Base-by-base conservation (phyloP, 1,140 invertebrate genomes). In the Drosophila kurseongensis region DNA sequence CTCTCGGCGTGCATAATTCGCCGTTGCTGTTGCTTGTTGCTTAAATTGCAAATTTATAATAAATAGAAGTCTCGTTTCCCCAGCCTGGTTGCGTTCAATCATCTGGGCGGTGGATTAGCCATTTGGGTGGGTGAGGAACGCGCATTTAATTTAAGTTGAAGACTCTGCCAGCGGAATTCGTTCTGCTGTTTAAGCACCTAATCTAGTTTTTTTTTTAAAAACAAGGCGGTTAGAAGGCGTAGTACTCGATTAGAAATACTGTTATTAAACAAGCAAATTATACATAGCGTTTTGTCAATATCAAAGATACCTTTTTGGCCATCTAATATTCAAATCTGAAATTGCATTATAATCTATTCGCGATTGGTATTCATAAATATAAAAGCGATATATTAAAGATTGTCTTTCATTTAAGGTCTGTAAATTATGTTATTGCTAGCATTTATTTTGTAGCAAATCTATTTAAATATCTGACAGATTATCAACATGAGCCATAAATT, bases 1-100 rank as follows among this genome's bases (percentile, higher is more conserved):
- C 68, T 80, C 72, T 81, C 75, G 82, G 69, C 65, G 74, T 85
- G 74, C 73, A 84, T 80, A 85, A 84, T 77, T 84, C 66, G 67
- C 50, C 59, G 45, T 67, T 78, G 61, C 35, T 27, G 48, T 61
- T 73, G 63, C 67, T 61, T 54, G 61, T 75, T 76, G 76, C 56
- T 80, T 36, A 76, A 73, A 84, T 74, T 80, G 66, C 79, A 68
- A 81, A 78, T 75, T 82, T 78, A 72, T 83, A 74, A 84, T 84
- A 83, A 89, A 88, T 84, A 83, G 68, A 76, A 81, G 63, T 61
- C 45, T 36, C 58, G 16, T 18, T 36, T 4, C 63, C 13, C 13
- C 65, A 12, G n/a, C 35, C 47, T 40, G n/a, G 41, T 41, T 29
- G 44, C 55, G 58, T 59, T 52, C 62, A 76, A 60, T 73, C 78